phyloP scores from a whole-genome alignment of 2,888 invertebrate species.

The Allophyes oxyacanthae region DNA sequence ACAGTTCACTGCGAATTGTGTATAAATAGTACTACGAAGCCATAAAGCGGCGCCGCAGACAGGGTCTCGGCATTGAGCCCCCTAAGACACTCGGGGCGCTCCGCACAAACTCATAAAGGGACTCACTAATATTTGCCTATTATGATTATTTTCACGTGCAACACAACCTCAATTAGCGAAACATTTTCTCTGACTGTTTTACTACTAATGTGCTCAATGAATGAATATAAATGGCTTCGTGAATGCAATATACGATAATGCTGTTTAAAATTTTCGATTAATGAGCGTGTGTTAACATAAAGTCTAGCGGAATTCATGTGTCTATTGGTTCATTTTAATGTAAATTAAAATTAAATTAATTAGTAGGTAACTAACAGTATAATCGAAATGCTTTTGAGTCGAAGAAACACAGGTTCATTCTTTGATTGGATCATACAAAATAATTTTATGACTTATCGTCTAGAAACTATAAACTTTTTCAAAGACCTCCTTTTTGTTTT shows the following conservation, averaged over 20 bases:
- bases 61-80: slow-evolving; percentile 56
- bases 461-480: too few species aligned
- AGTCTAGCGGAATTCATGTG: not conserved
- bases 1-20: slow-evolving; percentile 63
- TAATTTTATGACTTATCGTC: too few species aligned
- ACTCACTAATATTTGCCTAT: slow-evolving; percentile 75
- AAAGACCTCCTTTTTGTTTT: too few species aligned
- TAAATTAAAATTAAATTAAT: not conserved
- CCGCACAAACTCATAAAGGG: slow-evolving; percentile 64
- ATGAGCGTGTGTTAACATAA: slow-evolving; percentile 9
- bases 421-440: too few species aligned
- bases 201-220: slow-evolving; percentile 52
- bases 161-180: slow-evolving; percentile 70
- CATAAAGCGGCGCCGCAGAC: slow-evolving; percentile 66
- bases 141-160: slow-evolving; percentile 66
- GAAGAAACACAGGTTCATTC: too few species aligned
- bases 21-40: slow-evolving; percentile 54
- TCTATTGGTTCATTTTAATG: not conserved
- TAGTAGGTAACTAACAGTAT: too few species aligned
- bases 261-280: slow-evolving; percentile 28
- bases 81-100: slow-evolving; percentile 53
- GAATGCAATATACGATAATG: slow-evolving; percentile 23
- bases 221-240: slow-evolving; percentile 39
- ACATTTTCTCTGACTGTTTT: slow-evolving; percentile 63
- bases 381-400: too few species aligned